Evolutionary conservation across 2,113 vertebrate species (phyloP).

Genomic region (Andinoacara biseriatus): DNA sequence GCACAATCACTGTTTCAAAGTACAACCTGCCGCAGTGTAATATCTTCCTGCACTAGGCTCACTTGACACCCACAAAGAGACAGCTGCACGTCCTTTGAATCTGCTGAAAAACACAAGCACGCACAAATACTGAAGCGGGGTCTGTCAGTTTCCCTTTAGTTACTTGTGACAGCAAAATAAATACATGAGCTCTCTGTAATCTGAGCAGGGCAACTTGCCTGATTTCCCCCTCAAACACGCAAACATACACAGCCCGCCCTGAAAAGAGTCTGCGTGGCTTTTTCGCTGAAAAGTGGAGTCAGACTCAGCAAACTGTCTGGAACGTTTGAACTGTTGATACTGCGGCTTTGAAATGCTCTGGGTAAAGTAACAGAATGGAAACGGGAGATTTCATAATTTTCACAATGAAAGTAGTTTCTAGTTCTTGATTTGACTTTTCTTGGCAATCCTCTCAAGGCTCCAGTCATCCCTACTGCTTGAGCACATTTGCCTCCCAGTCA

Average conservation of each 20-base stretch:
- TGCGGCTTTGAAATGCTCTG: background rate
- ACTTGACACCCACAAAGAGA: constrained; percentile 25
- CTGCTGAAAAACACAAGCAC: constrained; percentile 28
- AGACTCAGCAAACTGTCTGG: constrained; percentile 7
- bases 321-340: constrained; percentile 10
- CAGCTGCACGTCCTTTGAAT: constrained; percentile 44
- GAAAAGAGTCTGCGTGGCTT: constrained; percentile 8
- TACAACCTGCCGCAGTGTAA: constrained; percentile 12
- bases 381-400: background rate
- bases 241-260: constrained; percentile 13
- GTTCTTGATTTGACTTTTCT: background rate
- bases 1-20: constrained; percentile 13
- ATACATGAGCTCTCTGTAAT: constrained; percentile 48
- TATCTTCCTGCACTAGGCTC: constrained; percentile 23
- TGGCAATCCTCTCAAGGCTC: background rate
- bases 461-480: background rate
- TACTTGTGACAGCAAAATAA: constrained; percentile 50
- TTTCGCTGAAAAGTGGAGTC: constrained; percentile 12
- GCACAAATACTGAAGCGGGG: constrained; percentile 12
- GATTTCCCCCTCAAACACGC: constrained; percentile 33
- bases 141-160: constrained; percentile 48
- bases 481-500: background rate
- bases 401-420: background rate
- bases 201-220: constrained; percentile 30
- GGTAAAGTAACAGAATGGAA: background rate